Evolutionary conservation across 2,113 vertebrate genomes (phyloP), one percentile per base, ranked within the genome.

Genomic region (Crotalus helleri): DNA sequence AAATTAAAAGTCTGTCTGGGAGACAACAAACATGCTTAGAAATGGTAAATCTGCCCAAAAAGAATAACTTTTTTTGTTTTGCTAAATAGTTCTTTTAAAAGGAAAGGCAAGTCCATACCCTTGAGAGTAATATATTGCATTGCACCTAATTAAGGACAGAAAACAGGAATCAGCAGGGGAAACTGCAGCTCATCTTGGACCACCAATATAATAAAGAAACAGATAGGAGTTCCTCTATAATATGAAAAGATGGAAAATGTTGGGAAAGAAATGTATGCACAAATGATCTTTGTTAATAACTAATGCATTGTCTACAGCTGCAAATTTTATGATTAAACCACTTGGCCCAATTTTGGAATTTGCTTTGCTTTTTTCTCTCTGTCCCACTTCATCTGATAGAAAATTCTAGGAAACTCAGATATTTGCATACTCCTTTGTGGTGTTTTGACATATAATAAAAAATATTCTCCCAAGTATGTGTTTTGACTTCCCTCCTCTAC

Each of bases 1-100:
- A 64, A 86, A 90, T 93, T 90, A 87, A 58, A 93, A 7, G 85
- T 59, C 51, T 89, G 92, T 92, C 29, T 88, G 19, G 86, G 55
- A 86, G 55, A 21, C 21, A 93, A n/a, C 46, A 51, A 81, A 89
- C 74, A 85, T 81, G 10, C 39, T 57, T 57, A 57, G 7, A 55
- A 74, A 44, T 89, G 53, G 88, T 39, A 92, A 88, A 39, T 88
- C n/a, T 49, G 19, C 39, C 49, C 74, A 64, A n/a, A 81, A 58
- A 86, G 19, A 59, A 54, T 54, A 54, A 53, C 87, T 55, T 54
- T 88, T 53, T 58, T 85, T 29, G 5, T 29, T 86, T 90, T 55
- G 21, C 55, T 53, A 92, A 81, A 53, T 74, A 51, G 9, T 92
- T 59, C 7, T 61, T 93, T 24, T 90, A 51, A 53, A 53, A n/a